Conservation (phyloP, 2,113 vertebrate genomes). For the Gadus chalcogrammus region DNA sequence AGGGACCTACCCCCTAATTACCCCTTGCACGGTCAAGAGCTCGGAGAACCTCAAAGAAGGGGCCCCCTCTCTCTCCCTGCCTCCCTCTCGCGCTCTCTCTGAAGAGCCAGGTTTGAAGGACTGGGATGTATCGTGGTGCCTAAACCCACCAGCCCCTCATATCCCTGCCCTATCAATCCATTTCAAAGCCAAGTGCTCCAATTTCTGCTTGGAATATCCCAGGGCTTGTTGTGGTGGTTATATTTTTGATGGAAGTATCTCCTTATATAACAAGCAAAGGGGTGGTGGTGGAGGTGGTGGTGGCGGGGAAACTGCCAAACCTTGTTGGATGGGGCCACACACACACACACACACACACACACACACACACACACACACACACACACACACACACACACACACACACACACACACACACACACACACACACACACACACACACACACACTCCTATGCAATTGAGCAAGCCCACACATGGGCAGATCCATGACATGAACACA, state of each 20-base stretch:
- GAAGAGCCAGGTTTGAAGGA: constrained; percentile 14
- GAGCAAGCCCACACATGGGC: background rate
- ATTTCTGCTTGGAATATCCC: constrained; percentile 1
- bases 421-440: no score
- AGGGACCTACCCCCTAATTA: background rate
- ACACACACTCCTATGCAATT: no score
- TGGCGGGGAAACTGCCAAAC: background rate
- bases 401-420: no score
- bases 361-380: background rate
- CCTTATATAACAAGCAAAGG: constrained; percentile 2
- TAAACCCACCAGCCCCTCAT: background rate
- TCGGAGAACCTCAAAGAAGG: background rate
- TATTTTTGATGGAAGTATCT: background rate
- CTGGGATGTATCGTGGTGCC: constrained; percentile 1
- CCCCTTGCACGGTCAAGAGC: background rate
- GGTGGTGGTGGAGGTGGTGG: background rate
- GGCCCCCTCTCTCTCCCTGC: background rate
- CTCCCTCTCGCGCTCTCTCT: background rate
- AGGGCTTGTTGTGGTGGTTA: constrained; percentile 2
- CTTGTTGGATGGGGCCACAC: background rate
- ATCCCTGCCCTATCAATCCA: constrained; percentile 10
- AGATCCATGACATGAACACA: background rate
- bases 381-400: background rate
- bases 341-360: background rate
- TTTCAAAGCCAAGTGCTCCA: constrained; percentile 7